Conservation (phyloP, 2,113 vertebrate species). For the Geococcyx californianus region DNA sequence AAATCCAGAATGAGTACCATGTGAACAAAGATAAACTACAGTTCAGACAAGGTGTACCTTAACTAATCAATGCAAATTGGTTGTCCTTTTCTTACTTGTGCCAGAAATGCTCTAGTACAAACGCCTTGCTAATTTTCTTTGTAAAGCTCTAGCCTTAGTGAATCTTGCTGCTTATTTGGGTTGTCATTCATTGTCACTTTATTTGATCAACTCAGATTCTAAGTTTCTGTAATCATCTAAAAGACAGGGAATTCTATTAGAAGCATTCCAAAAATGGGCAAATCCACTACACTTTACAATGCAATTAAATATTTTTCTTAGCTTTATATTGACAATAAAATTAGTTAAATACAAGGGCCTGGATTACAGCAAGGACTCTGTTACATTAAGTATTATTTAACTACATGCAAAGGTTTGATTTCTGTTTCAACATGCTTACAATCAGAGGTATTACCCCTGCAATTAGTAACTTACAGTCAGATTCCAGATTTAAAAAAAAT, state of each 20-base stretch:
- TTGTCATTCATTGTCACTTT: neutral
- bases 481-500: neutral
- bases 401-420: neutral
- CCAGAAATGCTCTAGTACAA: neutral
- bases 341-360: neutral
- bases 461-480: neutral
- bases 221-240: neutral
- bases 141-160: neutral
- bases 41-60: neutral
- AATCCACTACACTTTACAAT: neutral
- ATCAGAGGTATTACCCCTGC: neutral
- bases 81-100: neutral
- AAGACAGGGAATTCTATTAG: neutral
- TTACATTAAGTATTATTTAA: neutral
- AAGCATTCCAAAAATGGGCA: neutral
- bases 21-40: neutral
- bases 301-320: neutral
- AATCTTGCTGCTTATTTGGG: neutral
- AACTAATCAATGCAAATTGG: neutral
- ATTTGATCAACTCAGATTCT: neutral
- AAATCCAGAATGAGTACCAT: neutral
- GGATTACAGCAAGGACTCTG: neutral
- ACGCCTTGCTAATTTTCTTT: neutral
- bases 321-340: neutral
- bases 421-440: neutral